These are phyloP conservation scores for Apamea monoglypha DNA, from an alignment of 2,888 invertebrate genomes.

Conservation along the genomic window DNA sequence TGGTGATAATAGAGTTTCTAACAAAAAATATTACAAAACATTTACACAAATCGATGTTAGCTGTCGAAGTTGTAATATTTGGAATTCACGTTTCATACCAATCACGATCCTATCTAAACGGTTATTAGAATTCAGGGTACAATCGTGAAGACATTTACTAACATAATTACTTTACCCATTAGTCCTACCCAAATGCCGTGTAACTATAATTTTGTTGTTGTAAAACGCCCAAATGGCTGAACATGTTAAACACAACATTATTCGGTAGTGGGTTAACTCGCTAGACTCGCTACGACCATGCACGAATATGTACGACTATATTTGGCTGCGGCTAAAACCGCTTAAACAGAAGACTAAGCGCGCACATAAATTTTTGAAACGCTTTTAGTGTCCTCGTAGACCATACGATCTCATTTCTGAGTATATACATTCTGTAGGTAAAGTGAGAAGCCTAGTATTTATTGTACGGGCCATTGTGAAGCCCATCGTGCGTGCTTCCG, in stretches of 20 bases:
- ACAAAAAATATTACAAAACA: not conserved
- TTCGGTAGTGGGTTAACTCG: conserved; percentile 22
- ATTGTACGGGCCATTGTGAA: conserved; percentile 62
- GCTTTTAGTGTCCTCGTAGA: conserved; percentile 44
- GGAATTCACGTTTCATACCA: conserved; percentile 27
- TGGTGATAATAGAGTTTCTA: not conserved
- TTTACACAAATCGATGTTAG: conserved; percentile 19
- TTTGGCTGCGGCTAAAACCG: conserved; percentile 29
- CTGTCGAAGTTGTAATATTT: conserved; percentile 5
- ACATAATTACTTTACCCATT: conserved; percentile 56
- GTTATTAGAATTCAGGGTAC: conserved; percentile 45
- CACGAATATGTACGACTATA: conserved; percentile 31
- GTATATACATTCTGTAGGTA: conserved; percentile 30
- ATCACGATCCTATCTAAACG: conserved; percentile 43
- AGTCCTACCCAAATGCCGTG: conserved; percentile 53
- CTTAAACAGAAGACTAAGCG: conserved; percentile 45
- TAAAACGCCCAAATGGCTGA: conserved; percentile 50
- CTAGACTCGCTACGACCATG: conserved; percentile 6
- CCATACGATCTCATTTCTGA: conserved; percentile 44
- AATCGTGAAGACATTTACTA: conserved; percentile 51
- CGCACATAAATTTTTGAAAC: conserved; percentile 36
- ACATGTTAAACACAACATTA: conserved; percentile 35
- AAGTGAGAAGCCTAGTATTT: conserved; percentile 61
- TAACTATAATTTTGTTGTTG: conserved; percentile 49
- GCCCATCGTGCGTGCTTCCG: conserved; percentile 70